Evolutionary conservation across 2,113 vertebrate species (phyloP).

Genomic region (Monopterus albus): DNA sequence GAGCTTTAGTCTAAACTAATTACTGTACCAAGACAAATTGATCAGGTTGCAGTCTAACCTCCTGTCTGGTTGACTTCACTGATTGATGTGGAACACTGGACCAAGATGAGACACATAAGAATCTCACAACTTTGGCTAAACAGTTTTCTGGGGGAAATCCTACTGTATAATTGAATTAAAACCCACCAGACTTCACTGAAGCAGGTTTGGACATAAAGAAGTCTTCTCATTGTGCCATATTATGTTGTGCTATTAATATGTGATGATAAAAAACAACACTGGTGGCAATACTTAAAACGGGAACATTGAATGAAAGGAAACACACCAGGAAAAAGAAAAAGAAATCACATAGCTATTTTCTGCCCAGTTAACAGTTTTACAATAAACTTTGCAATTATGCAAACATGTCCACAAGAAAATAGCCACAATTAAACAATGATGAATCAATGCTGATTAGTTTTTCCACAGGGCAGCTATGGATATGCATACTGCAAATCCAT

Average conservation of each 20-base stretch:
- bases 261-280: not conserved
- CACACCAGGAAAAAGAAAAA: too few relatives aligned
- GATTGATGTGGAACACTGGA: slow-evolving; percentile 1
- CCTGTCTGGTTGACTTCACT: slow-evolving; percentile 2
- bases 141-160: not conserved
- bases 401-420: too few relatives aligned
- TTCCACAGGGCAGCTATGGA: not conserved
- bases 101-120: not conserved
- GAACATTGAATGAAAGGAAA: too few relatives aligned
- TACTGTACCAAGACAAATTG: slow-evolving; percentile 7
- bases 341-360: too few relatives aligned
- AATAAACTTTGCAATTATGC: too few relatives aligned
- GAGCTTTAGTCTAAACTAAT: slow-evolving; percentile 34
- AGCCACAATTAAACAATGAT: too few relatives aligned
- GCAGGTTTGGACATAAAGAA: not conserved
- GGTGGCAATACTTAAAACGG: not conserved
- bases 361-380: too few relatives aligned
- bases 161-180: too few relatives aligned
- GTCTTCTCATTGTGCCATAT: not conserved
- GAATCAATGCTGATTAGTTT: not conserved
- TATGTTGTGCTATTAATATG: not conserved
- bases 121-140: not conserved
- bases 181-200: not conserved
- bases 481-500: too few relatives aligned
- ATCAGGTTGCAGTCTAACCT: not conserved